phyloP scores from a whole-genome alignment of 2,113 vertebrate genomes.

The Oncorhynchus keta region DNA sequence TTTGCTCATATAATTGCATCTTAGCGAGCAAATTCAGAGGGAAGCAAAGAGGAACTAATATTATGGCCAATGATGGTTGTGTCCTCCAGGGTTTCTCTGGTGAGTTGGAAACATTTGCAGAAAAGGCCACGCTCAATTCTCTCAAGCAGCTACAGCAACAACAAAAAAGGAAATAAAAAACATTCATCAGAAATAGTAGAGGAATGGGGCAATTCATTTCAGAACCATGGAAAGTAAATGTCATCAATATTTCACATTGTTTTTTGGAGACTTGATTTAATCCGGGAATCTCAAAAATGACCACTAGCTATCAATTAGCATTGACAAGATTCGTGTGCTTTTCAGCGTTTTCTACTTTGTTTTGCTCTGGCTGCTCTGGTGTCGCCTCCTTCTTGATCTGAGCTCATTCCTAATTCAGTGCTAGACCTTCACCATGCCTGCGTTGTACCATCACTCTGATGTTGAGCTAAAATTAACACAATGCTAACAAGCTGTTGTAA shows the following conservation, averaged over 20 bases:
- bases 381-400: conserved; percentile 46
- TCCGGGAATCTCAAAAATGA: conserved; percentile 71
- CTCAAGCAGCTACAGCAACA: conserved; percentile 67
- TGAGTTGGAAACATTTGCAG: conserved; percentile 18
- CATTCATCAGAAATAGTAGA: conserved; percentile 74
- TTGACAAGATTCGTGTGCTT: conserved; percentile 73
- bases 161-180: conserved; percentile 71
- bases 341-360: conserved; percentile 68
- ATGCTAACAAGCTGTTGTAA: neutral
- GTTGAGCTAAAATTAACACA: neutral
- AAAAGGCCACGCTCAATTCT: conserved; percentile 27
- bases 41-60: conserved; percentile 6
- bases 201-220: conserved; percentile 76
- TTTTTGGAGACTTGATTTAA: conserved; percentile 79
- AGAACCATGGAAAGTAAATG: conserved; percentile 74
- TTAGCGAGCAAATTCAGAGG: conserved; percentile 20
- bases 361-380: conserved; percentile 55
- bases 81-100: neutral
- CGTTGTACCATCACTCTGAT: conserved; percentile 46
- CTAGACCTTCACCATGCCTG: conserved; percentile 57
- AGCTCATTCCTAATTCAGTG: conserved; percentile 43
- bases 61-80: neutral
- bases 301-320: conserved; percentile 76
- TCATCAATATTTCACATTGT: conserved; percentile 83
- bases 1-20: too few relatives aligned